These are phyloP conservation scores for Drosophila pseudotakahashii DNA, from an alignment of 2,888 invertebrate species.

Conservation along the genomic window DNA sequence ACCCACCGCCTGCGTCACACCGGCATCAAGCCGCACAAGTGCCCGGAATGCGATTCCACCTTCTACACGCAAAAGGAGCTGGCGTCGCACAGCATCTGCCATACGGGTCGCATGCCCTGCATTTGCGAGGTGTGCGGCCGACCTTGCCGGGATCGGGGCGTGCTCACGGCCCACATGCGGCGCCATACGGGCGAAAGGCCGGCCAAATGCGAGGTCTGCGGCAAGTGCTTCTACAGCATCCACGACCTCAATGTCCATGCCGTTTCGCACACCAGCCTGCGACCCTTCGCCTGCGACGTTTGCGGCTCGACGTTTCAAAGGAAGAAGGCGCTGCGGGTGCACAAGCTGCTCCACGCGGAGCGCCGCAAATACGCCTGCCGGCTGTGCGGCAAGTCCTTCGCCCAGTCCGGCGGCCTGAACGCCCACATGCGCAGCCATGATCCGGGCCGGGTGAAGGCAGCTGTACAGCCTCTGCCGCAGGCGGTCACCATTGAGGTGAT, in stretches of 20 bases:
- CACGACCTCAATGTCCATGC: constrained; percentile 82
- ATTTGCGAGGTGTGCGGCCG: constrained; percentile 80
- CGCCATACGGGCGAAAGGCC: constrained; percentile 80
- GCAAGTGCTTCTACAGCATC: constrained; percentile 79
- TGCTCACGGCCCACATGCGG: constrained; percentile 81
- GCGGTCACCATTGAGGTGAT: constrained; percentile 25
- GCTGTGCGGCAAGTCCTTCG: constrained; percentile 80
- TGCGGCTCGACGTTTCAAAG: constrained; percentile 82
- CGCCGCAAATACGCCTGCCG: constrained; percentile 80
- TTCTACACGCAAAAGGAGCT: constrained; percentile 80
- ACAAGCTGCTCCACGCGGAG: constrained; percentile 79
- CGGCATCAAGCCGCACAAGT: constrained; percentile 81
- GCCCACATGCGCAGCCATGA: constrained; percentile 81
- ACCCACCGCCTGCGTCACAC: constrained; percentile 81
- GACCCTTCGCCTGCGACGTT: constrained; percentile 76
- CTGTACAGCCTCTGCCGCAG: constrained; percentile 21
- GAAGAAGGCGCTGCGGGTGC: constrained; percentile 81
- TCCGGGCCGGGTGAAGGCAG: constrained; percentile 22
- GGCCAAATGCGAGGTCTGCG: constrained; percentile 79
- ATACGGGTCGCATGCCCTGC: constrained; percentile 77
- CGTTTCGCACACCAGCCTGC: constrained; percentile 78
- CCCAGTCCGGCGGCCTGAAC: constrained; percentile 81
- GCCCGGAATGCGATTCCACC: constrained; percentile 75
- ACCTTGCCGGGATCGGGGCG: constrained; percentile 79
- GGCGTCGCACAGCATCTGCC: constrained; percentile 77